phyloP scores from a whole-genome alignment of 2,888 invertebrate genomes.

The Philonicus albiceps region DNA sequence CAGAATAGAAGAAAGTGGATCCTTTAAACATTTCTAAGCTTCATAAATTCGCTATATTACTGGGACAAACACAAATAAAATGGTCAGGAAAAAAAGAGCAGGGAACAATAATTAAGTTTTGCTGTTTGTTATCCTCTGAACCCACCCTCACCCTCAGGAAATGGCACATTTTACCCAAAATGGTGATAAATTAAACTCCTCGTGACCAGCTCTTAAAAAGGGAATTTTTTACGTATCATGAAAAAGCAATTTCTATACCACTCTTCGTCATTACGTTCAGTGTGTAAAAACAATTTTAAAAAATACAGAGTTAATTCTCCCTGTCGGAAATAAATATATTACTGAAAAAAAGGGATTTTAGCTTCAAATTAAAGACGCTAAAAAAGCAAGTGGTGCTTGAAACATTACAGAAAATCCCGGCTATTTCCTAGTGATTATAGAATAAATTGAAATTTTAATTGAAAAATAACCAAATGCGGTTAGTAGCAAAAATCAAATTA shows the following conservation, averaged over 20 bases:
- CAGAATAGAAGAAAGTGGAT: not conserved
- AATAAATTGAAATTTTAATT: not conserved
- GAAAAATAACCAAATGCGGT: not conserved
- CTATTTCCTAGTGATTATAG: not conserved
- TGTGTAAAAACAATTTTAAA: not conserved
- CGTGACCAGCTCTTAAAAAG: not conserved
- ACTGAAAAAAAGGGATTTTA: not conserved
- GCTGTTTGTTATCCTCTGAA: not conserved
- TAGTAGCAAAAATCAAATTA: not conserved
- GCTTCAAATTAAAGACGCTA: not conserved
- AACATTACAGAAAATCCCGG: not conserved
- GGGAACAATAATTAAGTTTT: not conserved
- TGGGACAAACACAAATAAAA: not conserved
- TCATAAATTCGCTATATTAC: not conserved
- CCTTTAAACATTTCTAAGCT: not conserved
- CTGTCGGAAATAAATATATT: not conserved
- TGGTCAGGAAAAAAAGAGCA: not conserved
- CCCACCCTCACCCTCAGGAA: not conserved
- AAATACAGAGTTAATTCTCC: not conserved
- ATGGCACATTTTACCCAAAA: not conserved
- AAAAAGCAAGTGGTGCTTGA: not conserved
- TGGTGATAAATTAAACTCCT: conserved; percentile 13
- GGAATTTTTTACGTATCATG: not conserved
- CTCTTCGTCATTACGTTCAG: not conserved
- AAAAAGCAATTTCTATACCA: not conserved